A percentile compares a stretch with the other conserved stretches of the same genome.
Conservation (phyloP, 2,113 vertebrate species). For the Apeltes quadracus region DNA sequence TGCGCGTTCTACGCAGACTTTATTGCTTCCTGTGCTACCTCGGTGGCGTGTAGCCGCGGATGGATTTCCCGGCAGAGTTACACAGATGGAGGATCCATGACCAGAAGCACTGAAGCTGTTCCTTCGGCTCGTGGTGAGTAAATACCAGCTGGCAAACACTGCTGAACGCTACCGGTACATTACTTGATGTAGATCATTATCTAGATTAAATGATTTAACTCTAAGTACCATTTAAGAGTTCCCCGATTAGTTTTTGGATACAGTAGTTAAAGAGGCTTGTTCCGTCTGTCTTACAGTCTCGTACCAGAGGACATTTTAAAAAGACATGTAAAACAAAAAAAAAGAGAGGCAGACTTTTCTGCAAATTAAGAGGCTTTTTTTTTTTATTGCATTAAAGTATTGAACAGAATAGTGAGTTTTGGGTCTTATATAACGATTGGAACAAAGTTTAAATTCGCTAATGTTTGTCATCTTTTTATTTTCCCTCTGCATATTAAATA, state of each 20-base stretch:
- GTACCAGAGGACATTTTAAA: too few species aligned
- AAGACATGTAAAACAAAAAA: too few species aligned
- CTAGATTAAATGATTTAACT: not conserved
- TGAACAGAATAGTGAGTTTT: not conserved
- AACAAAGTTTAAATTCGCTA: not conserved
- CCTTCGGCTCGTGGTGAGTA: not conserved
- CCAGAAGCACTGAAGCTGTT: not conserved
- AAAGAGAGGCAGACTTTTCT: not conserved
- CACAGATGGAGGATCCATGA: too few species aligned
- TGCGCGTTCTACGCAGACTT: not conserved
- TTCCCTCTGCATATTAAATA: not conserved
- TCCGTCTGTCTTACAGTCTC: not conserved
- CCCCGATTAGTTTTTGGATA: not conserved
- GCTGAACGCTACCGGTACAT: too few species aligned
- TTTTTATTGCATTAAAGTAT: not conserved
- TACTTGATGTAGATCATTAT: not conserved
- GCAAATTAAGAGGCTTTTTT: not conserved
- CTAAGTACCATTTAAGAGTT: not conserved
- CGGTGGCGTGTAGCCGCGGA: not conserved
- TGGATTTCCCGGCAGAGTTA: not conserved
- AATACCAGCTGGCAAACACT: not conserved
- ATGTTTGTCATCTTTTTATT: not conserved
- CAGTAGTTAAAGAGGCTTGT: not conserved
- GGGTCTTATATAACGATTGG: not conserved
- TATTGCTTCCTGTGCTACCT: not conserved